Conservation (phyloP, 2,113 vertebrate species). For the Emydura subglobosa region DNA sequence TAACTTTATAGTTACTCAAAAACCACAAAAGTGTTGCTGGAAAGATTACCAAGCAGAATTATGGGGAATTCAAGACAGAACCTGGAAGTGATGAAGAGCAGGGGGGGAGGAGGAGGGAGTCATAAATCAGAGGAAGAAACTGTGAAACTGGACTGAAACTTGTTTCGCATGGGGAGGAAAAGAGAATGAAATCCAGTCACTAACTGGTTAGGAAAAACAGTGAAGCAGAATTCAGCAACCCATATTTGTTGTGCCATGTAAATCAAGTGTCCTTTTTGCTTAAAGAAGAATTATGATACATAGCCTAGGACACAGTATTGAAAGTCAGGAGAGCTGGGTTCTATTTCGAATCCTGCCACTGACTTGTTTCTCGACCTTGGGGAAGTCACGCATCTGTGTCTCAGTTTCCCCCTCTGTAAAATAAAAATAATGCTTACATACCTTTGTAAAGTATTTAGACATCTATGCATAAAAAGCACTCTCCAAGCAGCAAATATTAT, state of each 20-base stretch:
- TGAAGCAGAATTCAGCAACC: background rate
- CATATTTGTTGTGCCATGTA: background rate
- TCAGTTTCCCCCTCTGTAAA: background rate
- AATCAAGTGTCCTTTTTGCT: background rate
- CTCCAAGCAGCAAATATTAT: background rate
- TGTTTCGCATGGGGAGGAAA: background rate
- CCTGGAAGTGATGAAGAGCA: background rate
- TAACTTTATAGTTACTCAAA: background rate
- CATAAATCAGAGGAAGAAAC: background rate
- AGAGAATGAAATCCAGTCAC: background rate
- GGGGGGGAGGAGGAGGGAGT: background rate
- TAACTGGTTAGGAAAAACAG: background rate
- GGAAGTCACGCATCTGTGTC: background rate
- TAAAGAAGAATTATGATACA: background rate
- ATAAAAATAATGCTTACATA: background rate
- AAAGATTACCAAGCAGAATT: background rate
- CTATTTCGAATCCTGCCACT: background rate
- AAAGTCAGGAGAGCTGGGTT: background rate
- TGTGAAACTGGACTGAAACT: background rate
- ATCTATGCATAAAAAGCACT: background rate
- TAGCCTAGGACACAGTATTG: background rate
- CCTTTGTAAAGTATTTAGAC: background rate
- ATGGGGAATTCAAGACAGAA: background rate
- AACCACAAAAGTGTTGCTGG: background rate
- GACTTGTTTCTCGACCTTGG: constrained; percentile 11